Evolutionary conservation across 2,113 vertebrate species (phyloP).

Genomic region (Neotoma lepida): DNA sequence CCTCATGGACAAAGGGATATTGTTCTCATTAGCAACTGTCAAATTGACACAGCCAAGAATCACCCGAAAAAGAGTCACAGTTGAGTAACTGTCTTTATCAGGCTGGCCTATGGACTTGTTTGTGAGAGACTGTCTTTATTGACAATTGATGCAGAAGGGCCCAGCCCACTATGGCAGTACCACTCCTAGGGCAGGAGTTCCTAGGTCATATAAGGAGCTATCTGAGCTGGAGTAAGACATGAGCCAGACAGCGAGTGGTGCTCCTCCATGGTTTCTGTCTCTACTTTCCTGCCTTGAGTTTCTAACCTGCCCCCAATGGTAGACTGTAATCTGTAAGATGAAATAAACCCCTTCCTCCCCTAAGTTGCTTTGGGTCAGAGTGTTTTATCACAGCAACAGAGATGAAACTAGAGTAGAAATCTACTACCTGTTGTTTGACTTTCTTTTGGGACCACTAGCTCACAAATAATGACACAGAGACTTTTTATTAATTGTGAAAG

Average conservation of each 20-base stretch:
- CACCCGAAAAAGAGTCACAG: not conserved
- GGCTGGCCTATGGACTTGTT: not conserved
- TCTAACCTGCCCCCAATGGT: not conserved
- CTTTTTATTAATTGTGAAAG: no score
- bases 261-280: not conserved
- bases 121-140: not conserved
- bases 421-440: not conserved
- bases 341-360: not conserved
- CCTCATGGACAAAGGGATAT: not conserved
- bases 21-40: not conserved
- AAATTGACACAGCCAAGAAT: not conserved
- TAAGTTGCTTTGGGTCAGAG: not conserved
- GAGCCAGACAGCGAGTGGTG: not conserved
- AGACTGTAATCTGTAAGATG: not conserved
- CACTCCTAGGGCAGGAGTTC: not conserved
- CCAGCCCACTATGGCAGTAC: not conserved
- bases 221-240: not conserved
- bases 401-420: not conserved
- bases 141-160: not conserved
- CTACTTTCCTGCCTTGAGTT: not conserved
- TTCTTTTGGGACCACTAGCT: no score
- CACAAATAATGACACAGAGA: no score
- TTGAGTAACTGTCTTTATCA: not conserved
- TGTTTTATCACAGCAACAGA: no score
- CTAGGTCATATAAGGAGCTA: not conserved